Percentiles rank a stretch among this genome's conserved stretches.
Conservation (phyloP, 2,888 invertebrate genomes). For the Smittia aterrima region DNA sequence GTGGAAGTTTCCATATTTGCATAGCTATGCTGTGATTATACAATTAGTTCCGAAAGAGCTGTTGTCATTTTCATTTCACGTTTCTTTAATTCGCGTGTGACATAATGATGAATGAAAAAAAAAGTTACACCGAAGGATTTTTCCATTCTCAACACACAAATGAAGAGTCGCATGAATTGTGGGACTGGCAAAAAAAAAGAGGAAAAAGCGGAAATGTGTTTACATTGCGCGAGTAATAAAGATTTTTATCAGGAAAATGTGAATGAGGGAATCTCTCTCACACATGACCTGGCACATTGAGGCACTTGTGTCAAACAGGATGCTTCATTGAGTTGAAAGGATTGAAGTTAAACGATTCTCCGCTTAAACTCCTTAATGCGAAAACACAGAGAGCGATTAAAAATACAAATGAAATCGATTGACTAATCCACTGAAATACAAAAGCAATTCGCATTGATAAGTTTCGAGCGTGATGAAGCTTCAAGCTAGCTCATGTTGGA, state of each 20-base stretch:
- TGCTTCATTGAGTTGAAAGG: not conserved
- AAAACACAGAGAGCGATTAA: no score
- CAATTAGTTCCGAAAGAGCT: constrained; percentile 23
- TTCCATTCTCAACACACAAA: not conserved
- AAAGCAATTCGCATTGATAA: no score
- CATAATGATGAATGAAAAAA: constrained; percentile 27
- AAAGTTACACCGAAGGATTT: not conserved
- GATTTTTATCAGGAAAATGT: constrained; percentile 24
- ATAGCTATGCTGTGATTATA: constrained; percentile 24
- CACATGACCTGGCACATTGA: constrained; percentile 21
- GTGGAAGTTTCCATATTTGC: not conserved
- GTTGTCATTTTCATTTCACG: constrained; percentile 20
- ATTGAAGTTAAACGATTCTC: not conserved
- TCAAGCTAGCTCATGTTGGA: not conserved
- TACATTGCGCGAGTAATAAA: constrained; percentile 22
- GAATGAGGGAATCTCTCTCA: constrained; percentile 1
- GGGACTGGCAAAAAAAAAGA: not conserved
- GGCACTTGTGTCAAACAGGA: constrained; percentile 4
- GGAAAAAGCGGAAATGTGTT: not conserved
- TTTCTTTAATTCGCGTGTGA: constrained; percentile 16
- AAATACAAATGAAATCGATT: no score
- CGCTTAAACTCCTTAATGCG: no score
- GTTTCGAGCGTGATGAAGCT: not conserved
- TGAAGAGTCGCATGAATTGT: not conserved
- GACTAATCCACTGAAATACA: no score